Base-by-base conservation (phyloP, 2,113 vertebrate genomes). In the Silurus meridionalis region DNA sequence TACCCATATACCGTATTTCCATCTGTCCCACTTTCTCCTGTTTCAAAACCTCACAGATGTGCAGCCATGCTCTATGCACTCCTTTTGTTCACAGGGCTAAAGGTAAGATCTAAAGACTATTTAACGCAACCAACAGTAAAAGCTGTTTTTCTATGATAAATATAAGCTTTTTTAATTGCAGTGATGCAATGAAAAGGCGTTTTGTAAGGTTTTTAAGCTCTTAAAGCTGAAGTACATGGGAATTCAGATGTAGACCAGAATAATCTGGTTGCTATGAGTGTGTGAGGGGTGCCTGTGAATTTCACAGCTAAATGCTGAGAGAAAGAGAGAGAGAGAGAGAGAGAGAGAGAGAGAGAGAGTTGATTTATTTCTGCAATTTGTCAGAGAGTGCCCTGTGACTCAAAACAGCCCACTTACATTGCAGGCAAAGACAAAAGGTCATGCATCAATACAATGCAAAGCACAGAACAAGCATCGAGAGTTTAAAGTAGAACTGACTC, bases 351-450 rank as follows among this genome's bases (percentile, higher is more conserved):
- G 37, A 80, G 52, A 87, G 75, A 58, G 86, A 84, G 87, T 66
- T 89, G 87, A 89, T 90, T 89, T 89, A 90, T 90, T 86, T 89
- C 83, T 84, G 86, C 83, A 90, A 83, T 88, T 89, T 87, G 85
- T 87, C 83, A 86, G 85, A 78, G 74, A 82, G 69, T 37, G 80
- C 82, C 83, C 82, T 84, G 85, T 87, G 89, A 90, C 85, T 90
- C 87, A 90, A 90, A 87, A 87, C 89, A 87, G 85, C 87, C 87
- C 86, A 84, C 87, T 23, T 86, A 80, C 81, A 89, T 80, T 83
- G 67, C 80, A 61, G 67, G 85, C 89, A 88, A 90, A 88, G 71
- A 90, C 86, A 89, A 89, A 90, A 90, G 89, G 85, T 89, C 87
- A 90, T 25, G 71, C 69, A 85, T 87, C 86, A 80, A 82, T 82